Percentiles rank a stretch among this genome's conserved stretches.
These are phyloP conservation scores for Oscheius sp. DNA, from an alignment of 2,888 invertebrate genomes.

Conservation along the genomic window DNA sequence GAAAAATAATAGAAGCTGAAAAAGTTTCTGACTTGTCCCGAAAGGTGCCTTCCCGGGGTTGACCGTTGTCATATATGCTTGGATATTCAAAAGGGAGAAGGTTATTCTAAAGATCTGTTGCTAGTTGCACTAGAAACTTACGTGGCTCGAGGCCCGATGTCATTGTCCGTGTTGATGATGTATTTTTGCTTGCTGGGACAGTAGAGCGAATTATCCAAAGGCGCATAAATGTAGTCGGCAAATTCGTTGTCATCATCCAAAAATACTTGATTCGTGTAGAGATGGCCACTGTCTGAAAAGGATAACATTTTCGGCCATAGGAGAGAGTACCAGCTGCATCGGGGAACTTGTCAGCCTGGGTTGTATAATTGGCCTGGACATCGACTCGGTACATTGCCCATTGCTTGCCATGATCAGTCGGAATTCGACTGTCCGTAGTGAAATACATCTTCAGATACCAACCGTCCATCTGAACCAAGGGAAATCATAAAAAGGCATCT, in stretches of 20 bases:
- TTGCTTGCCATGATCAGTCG: slow-evolving; percentile 42
- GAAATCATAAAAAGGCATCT: neutral
- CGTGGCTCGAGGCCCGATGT: slow-evolving; percentile 48
- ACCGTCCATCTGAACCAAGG: slow-evolving; percentile 18
- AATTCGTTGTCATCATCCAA: slow-evolving; percentile 31
- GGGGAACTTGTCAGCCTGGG: slow-evolving; percentile 42
- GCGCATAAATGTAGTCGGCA: slow-evolving; percentile 43
- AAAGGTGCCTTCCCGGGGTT: neutral
- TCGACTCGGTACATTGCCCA: slow-evolving; percentile 50
- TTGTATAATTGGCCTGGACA: slow-evolving; percentile 51
- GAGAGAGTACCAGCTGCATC: slow-evolving; percentile 39
- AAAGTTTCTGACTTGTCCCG: slow-evolving; percentile 20
- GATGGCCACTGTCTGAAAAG: slow-evolving; percentile 18
- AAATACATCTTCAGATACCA: slow-evolving; percentile 28
- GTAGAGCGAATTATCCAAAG: slow-evolving; percentile 40
- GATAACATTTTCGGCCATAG: neutral
- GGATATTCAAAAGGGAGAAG: slow-evolving; percentile 46
- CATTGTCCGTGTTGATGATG: slow-evolving; percentile 45
- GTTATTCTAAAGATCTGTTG: slow-evolving; percentile 43
- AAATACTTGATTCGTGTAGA: slow-evolving; percentile 26
- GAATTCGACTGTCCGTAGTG: slow-evolving; percentile 35
- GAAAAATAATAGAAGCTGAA: neutral
- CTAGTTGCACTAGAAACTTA: slow-evolving; percentile 28
- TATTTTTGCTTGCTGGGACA: slow-evolving; percentile 57
- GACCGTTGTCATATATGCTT: slow-evolving; percentile 44